Evolutionary conservation across 2,797 vertebrate genomes (phyloP).

Genomic region (Hephaestus fuliginosus): DNA sequence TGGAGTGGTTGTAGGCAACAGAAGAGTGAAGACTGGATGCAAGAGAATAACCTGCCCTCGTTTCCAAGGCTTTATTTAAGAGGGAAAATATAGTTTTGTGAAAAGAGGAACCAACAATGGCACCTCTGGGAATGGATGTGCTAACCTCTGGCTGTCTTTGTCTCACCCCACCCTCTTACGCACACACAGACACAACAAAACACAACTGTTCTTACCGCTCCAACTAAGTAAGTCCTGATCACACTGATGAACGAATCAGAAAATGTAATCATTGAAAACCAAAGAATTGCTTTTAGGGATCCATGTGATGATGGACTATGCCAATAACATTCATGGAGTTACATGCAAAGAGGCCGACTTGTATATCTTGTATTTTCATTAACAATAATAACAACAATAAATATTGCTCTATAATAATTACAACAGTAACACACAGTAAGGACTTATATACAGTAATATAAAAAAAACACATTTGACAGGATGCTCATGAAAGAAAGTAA

Average conservation of each 20-base stretch:
- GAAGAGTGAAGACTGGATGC: slow-evolving; percentile 20
- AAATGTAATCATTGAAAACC: slow-evolving; percentile 9
- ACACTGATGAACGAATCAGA: neutral
- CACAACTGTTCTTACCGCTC: neutral
- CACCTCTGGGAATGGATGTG: slow-evolving; percentile 32
- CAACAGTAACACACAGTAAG: neutral
- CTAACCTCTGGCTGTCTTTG: slow-evolving; percentile 9
- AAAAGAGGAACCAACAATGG: slow-evolving; percentile 48
- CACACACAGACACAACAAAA: neutral
- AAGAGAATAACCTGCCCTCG: slow-evolving; percentile 24
- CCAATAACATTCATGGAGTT: neutral
- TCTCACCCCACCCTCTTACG: neutral
- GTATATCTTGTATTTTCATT: neutral
- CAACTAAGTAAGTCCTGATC: slow-evolving; percentile 7
- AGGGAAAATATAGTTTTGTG: slow-evolving; percentile 53
- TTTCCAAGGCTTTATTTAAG: slow-evolving; percentile 55
- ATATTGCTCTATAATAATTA: neutral
- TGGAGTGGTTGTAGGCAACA: slow-evolving; percentile 26
- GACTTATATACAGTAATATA: neutral
- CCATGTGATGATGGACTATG: slow-evolving; percentile 13
- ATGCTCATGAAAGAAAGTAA: neutral
- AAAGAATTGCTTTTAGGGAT: neutral
- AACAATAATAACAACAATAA: neutral
- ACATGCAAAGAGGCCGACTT: no score
- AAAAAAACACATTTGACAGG: neutral